Percentiles rank a stretch among this genome's conserved stretches.
These are phyloP conservation scores for Schizothorax lantsangensis DNA, from an alignment of 2,797 vertebrate species.

Conservation along the genomic window DNA sequence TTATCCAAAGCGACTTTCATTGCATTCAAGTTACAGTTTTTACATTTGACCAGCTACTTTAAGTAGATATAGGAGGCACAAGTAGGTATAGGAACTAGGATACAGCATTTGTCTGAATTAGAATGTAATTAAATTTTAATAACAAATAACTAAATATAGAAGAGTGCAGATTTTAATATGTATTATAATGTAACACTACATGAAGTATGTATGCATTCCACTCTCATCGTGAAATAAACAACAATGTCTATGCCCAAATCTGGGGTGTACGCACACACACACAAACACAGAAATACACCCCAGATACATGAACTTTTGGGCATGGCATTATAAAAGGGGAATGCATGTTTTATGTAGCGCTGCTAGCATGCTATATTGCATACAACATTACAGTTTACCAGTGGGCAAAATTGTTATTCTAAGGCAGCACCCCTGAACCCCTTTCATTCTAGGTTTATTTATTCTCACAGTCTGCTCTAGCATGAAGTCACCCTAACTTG, in stretches of 20 bases:
- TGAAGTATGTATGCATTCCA: background rate
- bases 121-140: background rate
- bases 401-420: conserved; percentile 49
- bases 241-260: background rate
- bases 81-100: background rate
- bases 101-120: background rate
- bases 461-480: conserved; percentile 47
- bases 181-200: background rate
- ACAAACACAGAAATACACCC: background rate
- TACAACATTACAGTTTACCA: conserved; percentile 23
- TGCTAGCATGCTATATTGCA: conserved; percentile 34
- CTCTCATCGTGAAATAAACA: background rate
- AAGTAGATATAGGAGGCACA: background rate
- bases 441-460: conserved; percentile 55
- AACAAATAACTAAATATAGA: background rate
- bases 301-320: background rate
- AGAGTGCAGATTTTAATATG: background rate
- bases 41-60: too few relatives aligned
- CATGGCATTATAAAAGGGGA: background rate
- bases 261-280: background rate
- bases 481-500: conserved; percentile 50
- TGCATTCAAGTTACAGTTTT: too few relatives aligned
- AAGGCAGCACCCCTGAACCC: conserved; percentile 45
- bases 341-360: conserved; percentile 13
- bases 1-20: too few relatives aligned